phyloP scores from a whole-genome alignment of 2,797 vertebrate species.

The Rousettus madagascariensis region DNA sequence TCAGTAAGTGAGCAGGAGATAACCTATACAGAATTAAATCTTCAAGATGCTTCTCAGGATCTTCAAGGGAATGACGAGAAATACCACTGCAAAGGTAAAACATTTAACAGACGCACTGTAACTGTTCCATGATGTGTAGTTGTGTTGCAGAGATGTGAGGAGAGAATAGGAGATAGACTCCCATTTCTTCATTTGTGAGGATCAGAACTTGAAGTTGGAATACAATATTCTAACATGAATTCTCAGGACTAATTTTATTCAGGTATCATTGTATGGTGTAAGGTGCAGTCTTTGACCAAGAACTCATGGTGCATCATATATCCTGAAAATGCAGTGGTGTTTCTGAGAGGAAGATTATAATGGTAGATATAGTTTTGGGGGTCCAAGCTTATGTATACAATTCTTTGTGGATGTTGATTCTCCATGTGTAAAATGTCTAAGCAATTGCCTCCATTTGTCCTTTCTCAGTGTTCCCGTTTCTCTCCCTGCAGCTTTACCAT shows the following conservation, averaged over 20 bases:
- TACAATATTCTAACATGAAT: too few species aligned
- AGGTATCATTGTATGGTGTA: too few species aligned
- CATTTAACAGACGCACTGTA: too few species aligned
- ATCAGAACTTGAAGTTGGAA: too few species aligned
- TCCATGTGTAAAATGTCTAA: background rate
- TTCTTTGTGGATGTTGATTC: background rate
- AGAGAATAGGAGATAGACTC: background rate
- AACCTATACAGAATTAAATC: background rate
- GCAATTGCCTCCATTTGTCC: background rate
- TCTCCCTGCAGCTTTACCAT: background rate
- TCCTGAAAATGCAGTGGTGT: background rate
- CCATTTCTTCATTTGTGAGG: too few species aligned
- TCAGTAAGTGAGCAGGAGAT: background rate
- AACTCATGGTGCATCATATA: too few species aligned
- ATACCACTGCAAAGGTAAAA: background rate
- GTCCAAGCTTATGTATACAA: background rate
- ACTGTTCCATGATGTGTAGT: accelerated
- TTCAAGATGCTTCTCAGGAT: background rate
- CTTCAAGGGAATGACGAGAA: too few species aligned
- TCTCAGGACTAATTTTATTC: too few species aligned
- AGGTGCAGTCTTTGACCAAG: too few species aligned
- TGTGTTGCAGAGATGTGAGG: accelerated
- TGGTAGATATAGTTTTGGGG: too few species aligned
- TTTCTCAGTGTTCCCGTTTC: background rate
- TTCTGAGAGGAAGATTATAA: too few species aligned